Base-by-base conservation (phyloP, 1,140 invertebrate genomes). In the Sitobion miscanthi region DNA sequence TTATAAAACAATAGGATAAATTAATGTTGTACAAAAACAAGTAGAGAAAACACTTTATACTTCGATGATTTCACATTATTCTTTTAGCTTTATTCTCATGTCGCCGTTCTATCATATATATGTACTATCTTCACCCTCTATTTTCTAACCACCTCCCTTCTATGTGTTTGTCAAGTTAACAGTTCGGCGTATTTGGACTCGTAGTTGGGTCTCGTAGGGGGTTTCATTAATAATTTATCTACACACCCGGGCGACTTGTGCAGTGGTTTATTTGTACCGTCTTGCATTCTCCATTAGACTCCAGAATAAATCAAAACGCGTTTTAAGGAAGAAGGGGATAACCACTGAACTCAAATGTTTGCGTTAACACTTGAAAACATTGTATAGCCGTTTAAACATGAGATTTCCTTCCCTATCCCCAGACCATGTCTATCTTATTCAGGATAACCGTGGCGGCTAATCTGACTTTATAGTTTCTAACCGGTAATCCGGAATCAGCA, bases 161-260 rank as follows among this genome's bases (percentile, higher is more conserved):
- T 57, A 89, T 2, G 57, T 54, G 35, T 57, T 57, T 54, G 87
- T 57, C n/a, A n/a, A 89, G 49, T 38, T 57, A 57, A 57, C 52
- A 30, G 38, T 89, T 89, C 8, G 49, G 21, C 5, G n/a, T 35
- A 35, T 23, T 54, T 35, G 47, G 23, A 87, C 42, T 85, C 49
- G 87, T 52, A 54, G 52, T 57, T 54, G 88, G 57, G 90, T 91
- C 77, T 91, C 57, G 45, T 91, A 69, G 69, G 87, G 8, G 54
- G 90, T 91, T 91, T 91, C 90, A 77, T 91, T 91, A 91, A 91
- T 91, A 91, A 91, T 91, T 77, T 77, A 91, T 91, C 62, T 91
- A 49, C 90, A 77, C 90, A 30, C 90, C 62, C 62, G 52, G 88
- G 9, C 23, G 21, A 38, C 35, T 89, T 54, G 87, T 91, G 57